Conservation (phyloP, 2,888 invertebrate genomes). For the Campoletis raptor region DNA sequence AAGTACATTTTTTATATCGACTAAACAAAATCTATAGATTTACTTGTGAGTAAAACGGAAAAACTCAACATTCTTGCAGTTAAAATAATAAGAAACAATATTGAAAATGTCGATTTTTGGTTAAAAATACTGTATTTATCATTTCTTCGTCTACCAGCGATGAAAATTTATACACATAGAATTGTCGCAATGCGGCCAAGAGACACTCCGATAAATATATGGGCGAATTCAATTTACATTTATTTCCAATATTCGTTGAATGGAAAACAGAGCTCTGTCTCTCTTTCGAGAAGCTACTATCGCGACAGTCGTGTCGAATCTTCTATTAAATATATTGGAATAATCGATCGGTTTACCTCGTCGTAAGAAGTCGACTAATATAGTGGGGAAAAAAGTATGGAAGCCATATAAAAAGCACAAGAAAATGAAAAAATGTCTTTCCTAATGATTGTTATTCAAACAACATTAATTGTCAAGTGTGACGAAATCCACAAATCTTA, state of each 20-base stretch:
- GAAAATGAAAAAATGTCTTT: neutral
- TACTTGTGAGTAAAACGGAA: neutral
- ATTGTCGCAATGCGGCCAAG: constrained; percentile 16
- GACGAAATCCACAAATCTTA: neutral
- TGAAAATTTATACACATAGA: neutral
- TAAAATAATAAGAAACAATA: no score
- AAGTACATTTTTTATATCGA: neutral
- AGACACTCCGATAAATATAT: constrained; percentile 19
- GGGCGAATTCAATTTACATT: constrained; percentile 55
- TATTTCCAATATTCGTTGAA: constrained; percentile 56
- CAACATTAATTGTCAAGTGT: neutral
- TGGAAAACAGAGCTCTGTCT: constrained; percentile 20
- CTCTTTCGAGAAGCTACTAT: neutral
- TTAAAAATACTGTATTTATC: constrained; percentile 15
- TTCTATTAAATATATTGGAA: constrained; percentile 45
- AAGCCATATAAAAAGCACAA: neutral
- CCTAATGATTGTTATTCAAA: neutral
- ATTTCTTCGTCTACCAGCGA: constrained; percentile 9
- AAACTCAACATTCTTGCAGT: neutral
- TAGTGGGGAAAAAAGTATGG: neutral
- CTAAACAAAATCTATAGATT: neutral
- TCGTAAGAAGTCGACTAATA: constrained; percentile 29
- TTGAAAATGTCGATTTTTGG: neutral
- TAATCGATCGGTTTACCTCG: constrained; percentile 54
- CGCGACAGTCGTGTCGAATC: constrained; percentile 39